Conservation (phyloP, 2,888 invertebrate genomes). For the Dione vanillae region DNA sequence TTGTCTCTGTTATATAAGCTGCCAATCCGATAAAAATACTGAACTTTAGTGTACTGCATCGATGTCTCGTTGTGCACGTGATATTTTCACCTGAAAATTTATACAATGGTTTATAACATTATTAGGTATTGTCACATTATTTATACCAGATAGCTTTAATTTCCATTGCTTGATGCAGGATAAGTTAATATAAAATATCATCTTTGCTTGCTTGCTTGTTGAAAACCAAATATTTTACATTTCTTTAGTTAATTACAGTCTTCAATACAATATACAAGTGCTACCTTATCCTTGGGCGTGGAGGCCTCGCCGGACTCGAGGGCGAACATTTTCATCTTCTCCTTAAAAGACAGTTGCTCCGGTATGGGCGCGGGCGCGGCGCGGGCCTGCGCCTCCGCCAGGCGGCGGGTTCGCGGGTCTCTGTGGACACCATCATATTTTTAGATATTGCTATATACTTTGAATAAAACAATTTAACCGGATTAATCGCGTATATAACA, state of each 20-base stretch:
- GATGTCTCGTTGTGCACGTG: conserved; percentile 97
- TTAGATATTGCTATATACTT: no score
- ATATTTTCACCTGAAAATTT: conserved; percentile 90
- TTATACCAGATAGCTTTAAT: no score
- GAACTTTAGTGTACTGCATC: conserved; percentile 86
- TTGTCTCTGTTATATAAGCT: not conserved
- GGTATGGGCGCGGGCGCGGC: conserved; percentile 92
- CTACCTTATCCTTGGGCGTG: conserved; percentile 94
- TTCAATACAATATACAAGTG: not conserved
- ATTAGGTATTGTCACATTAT: no score
- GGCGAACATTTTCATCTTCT: conserved; percentile 99
- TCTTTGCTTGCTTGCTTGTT: no score
- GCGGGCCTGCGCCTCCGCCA: conserved; percentile 84
- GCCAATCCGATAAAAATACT: conserved; percentile 17
- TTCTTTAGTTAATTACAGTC: no score
- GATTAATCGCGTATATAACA: no score
- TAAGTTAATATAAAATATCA: no score
- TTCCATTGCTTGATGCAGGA: no score
- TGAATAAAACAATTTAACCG: no score
- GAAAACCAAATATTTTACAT: no score
- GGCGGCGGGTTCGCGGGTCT: conserved; percentile 94
- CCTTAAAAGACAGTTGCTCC: conserved; percentile 97
- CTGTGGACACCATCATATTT: no score
- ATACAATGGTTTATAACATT: conserved; percentile 13
- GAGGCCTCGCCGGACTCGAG: conserved; percentile 96